Conservation (phyloP, 2,888 invertebrate species). For the Dasysyrphus albostriatus region DNA sequence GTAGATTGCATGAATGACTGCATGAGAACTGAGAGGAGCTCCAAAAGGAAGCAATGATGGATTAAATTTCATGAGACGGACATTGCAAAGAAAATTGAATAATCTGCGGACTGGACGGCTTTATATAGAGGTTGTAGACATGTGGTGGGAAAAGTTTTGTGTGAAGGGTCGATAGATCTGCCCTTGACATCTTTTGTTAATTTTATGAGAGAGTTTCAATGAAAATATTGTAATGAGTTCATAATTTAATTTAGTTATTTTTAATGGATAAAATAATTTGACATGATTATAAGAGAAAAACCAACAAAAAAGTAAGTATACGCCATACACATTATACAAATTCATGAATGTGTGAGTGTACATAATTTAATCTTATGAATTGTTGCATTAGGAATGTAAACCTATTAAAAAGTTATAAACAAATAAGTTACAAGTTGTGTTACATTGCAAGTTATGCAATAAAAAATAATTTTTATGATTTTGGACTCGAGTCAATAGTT, state of each 20-base stretch:
- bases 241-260: not conserved
- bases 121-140: not conserved
- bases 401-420: no score
- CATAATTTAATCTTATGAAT: not conserved
- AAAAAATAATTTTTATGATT: no score
- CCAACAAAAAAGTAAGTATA: not conserved
- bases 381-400: no score
- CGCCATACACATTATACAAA: not conserved
- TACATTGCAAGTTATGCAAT: no score
- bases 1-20: slow-evolving; percentile 31
- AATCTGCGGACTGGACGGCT: slow-evolving; percentile 15
- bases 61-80: slow-evolving; percentile 59
- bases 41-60: slow-evolving; percentile 46
- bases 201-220: not conserved
- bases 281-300: not conserved
- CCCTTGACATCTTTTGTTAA: slow-evolving; percentile 11
- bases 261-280: not conserved
- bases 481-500: no score
- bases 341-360: no score
- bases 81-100: slow-evolving; percentile 16
- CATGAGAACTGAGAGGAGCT: slow-evolving; percentile 44
- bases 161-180: not conserved
- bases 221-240: not conserved
- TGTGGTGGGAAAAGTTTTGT: not conserved
- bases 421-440: no score